Evolutionary conservation across 2,797 vertebrate genomes (phyloP).

Genomic region (Columba guinea): DNA sequence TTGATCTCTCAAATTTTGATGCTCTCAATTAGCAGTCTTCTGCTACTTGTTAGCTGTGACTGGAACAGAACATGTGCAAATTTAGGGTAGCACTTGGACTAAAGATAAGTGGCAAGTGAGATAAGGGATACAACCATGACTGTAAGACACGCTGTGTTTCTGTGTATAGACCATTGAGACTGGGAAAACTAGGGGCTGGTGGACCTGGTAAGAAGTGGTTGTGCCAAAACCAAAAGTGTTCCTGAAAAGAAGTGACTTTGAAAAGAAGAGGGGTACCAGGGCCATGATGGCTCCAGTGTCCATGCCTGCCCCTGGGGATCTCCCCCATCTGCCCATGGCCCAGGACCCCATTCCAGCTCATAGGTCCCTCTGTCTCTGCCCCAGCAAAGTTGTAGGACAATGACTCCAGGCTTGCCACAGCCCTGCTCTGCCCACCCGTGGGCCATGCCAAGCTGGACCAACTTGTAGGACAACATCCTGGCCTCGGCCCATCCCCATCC

Average conservation of each 20-base stretch:
- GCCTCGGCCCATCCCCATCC: no score
- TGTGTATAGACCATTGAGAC: neutral
- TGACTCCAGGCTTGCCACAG: neutral
- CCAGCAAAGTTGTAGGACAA: neutral
- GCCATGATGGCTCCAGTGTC: neutral
- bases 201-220: neutral
- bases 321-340: accelerated
- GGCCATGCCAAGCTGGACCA: accelerated
- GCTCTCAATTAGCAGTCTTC: neutral
- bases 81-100: neutral
- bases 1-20: neutral
- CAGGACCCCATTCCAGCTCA: neutral
- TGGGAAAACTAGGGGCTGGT: neutral
- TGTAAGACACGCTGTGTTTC: neutral
- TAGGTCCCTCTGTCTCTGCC: accelerated
- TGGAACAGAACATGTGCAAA: neutral
- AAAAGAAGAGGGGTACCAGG: neutral
- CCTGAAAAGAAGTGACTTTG: neutral
- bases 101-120: neutral
- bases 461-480: neutral
- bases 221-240: neutral
- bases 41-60: neutral
- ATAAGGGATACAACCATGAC: neutral
- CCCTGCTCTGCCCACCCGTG: neutral
- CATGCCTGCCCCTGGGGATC: neutral